A percentile compares a stretch with the other conserved stretches of the same genome.
phyloP scores from a whole-genome alignment of 2,888 invertebrate species.

The Brenthis daphne region DNA sequence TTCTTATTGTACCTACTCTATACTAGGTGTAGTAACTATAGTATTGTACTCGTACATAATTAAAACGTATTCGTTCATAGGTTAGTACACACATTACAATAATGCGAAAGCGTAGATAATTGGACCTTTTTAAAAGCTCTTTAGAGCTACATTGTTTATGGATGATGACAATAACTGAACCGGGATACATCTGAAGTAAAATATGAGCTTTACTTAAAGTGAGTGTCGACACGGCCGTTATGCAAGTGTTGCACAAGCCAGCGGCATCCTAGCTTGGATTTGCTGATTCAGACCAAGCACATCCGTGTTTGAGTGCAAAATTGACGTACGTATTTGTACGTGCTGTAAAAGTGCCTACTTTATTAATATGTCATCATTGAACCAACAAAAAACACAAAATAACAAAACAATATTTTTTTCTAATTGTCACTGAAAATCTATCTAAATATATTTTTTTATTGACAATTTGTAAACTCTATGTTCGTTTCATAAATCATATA shows the following conservation, averaged over 20 bases:
- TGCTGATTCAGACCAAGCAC: constrained; percentile 29
- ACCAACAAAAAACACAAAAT: not conserved
- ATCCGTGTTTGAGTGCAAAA: constrained; percentile 6
- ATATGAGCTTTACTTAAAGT: constrained; percentile 28
- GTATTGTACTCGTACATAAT: too few relatives aligned
- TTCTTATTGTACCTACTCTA: too few relatives aligned
- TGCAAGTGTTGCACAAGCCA: constrained; percentile 31
- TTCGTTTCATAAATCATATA: too few relatives aligned
- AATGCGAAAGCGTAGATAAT: constrained; percentile 18
- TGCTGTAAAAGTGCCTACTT: constrained; percentile 1
- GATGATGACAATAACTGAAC: constrained; percentile 17
- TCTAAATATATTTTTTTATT: too few relatives aligned
- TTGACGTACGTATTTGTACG: not conserved
- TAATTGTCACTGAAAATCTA: too few relatives aligned
- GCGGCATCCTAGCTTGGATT: constrained; percentile 32
- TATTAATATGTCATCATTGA: not conserved
- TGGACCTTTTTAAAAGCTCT: constrained; percentile 19
- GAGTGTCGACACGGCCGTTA: constrained; percentile 29
- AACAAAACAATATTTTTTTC: not conserved
- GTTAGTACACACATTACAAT: not conserved
- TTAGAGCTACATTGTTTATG: constrained; percentile 23
- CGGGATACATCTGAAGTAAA: constrained; percentile 21
- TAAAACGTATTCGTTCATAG: not conserved
- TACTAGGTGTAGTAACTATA: too few relatives aligned
- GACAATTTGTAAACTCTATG: too few relatives aligned